Percentiles rank a stretch among this genome's conserved stretches.
Conservation (phyloP, 1,140 invertebrate genomes). For the Brachionus rubens region DNA sequence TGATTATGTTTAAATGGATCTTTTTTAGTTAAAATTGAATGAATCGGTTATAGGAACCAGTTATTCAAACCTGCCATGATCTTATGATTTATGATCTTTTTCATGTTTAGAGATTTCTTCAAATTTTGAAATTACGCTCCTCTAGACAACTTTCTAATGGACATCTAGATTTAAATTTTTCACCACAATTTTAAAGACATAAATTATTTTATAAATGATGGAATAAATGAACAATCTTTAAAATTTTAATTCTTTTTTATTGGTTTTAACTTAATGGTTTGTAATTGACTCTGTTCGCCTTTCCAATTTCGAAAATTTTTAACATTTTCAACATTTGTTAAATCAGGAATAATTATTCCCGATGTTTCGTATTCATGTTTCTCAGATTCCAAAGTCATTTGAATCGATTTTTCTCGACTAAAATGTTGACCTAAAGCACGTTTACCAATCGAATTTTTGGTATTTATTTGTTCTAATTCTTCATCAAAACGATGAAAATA, state of each 20-base stretch:
- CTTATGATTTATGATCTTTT: too few species aligned
- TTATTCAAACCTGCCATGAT: too few species aligned
- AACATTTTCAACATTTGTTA: slow-evolving; percentile 5
- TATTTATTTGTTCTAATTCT: slow-evolving; percentile 33
- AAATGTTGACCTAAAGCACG: slow-evolving; percentile 32
- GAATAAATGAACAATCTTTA: background rate
- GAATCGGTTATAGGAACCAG: too few species aligned
- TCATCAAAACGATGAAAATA: slow-evolving; percentile 46
- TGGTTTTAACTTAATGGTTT: slow-evolving; percentile 19
- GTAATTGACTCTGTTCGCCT: background rate
- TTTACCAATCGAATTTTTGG: slow-evolving; percentile 16
- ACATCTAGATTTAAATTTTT: too few species aligned
- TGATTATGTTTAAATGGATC: too few species aligned
- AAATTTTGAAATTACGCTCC: too few species aligned
- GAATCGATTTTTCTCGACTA: slow-evolving; percentile 39
- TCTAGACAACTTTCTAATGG: too few species aligned
- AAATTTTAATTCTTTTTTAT: slow-evolving; percentile 30
- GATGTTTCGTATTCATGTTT: slow-evolving; percentile 43
- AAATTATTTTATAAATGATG: too few species aligned
- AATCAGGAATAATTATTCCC: slow-evolving; percentile 6
- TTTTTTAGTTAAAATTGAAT: too few species aligned
- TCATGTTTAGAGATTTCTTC: too few species aligned
- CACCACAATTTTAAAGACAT: too few species aligned
- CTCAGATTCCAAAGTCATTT: slow-evolving; percentile 33
- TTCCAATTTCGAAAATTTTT: slow-evolving; percentile 5